A percentile compares a stretch with the other conserved stretches of the same genome.
phyloP scores from a whole-genome alignment of 2,113 vertebrate species.

The Coracopsis vasa region DNA sequence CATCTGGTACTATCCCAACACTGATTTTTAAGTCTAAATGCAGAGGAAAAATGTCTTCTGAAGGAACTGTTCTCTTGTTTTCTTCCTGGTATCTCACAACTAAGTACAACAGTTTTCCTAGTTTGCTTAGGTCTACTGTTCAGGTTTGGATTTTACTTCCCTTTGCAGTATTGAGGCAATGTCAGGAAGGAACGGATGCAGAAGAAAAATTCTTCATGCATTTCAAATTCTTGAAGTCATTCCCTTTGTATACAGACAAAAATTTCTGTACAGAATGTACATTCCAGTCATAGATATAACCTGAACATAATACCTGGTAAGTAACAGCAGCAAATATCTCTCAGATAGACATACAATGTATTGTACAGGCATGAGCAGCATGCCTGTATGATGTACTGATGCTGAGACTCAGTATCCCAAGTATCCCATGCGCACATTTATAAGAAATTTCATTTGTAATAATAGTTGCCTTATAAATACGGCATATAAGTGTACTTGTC shows the following conservation, averaged over 20 bases:
- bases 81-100: not conserved
- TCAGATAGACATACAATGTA: not conserved
- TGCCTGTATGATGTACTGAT: not conserved
- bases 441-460: not conserved
- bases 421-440: not conserved
- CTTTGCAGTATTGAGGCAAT: not conserved
- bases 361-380: not conserved
- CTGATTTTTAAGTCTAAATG: not conserved
- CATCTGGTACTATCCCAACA: not conserved
- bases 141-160: not conserved
- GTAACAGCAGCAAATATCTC: not conserved
- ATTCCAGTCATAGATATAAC: not conserved
- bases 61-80: not conserved
- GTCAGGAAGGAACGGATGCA: not conserved
- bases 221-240: not conserved
- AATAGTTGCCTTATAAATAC: not conserved
- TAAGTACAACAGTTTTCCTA: not conserved
- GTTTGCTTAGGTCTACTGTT: not conserved
- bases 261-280: not conserved
- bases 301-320: not conserved
- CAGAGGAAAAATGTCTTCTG: not conserved
- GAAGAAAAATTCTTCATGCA: fast-evolving
- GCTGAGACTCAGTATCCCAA: not conserved
- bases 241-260: not conserved
- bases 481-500: not conserved